These are phyloP conservation scores for Catalaphyllia jardinei DNA, from an alignment of 64 coral and sea anemone species.

Conservation along the genomic window DNA sequence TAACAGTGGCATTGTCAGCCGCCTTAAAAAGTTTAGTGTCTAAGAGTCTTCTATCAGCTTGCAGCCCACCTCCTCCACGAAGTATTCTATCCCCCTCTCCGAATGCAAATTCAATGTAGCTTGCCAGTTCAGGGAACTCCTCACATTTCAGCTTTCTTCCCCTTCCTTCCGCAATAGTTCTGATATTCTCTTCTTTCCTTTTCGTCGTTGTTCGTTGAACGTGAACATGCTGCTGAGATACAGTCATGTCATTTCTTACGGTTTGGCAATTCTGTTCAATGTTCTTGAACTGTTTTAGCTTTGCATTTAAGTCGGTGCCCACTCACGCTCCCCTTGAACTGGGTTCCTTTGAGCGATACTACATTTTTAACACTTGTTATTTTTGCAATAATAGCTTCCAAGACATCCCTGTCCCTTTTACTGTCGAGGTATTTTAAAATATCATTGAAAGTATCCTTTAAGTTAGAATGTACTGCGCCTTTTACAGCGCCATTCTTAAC, in stretches of 20 bases:
- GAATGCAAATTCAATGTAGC: constrained; percentile 61
- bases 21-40: constrained; percentile 69
- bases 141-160: constrained; percentile 67
- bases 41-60: constrained; percentile 50
- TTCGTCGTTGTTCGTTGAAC: background rate
- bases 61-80: constrained; percentile 49
- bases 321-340: constrained; percentile 1
- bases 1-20: constrained; percentile 62
- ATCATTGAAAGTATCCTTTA: constrained; percentile 24
- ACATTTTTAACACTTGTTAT: constrained; percentile 41
- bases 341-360: constrained; percentile 28
- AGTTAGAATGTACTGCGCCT: background rate
- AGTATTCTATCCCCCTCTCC: constrained; percentile 61
- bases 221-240: background rate
- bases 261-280: background rate
- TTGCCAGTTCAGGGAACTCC: constrained; percentile 59
- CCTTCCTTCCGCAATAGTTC: constrained; percentile 25
- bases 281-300: background rate
- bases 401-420: constrained; percentile 41
- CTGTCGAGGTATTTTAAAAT: constrained; percentile 39
- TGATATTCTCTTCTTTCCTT: background rate
- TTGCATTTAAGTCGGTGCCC: background rate
- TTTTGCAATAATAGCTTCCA: constrained; percentile 39
- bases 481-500: background rate
- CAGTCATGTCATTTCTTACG: constrained; percentile 34